Evolutionary conservation across 2,113 vertebrate genomes (phyloP).

Genomic region (Sander vitreus): DNA sequence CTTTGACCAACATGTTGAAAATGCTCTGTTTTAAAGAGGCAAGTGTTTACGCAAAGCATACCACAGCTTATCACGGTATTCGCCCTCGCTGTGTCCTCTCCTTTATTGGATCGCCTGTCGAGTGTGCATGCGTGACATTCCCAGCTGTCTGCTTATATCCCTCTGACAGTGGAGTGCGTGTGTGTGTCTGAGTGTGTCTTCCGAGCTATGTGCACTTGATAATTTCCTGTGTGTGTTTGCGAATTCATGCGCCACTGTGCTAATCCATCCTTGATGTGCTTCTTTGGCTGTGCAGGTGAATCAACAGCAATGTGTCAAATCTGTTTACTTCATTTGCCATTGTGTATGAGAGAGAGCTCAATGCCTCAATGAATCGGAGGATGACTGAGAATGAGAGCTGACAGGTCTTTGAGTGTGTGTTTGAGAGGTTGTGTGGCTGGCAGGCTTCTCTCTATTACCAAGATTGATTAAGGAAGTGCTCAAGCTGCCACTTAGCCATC

Average conservation of each 20-base stretch:
- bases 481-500: constrained; percentile 75
- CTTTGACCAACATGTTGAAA: constrained; percentile 8
- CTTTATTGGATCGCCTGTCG: constrained; percentile 55
- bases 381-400: constrained; percentile 60
- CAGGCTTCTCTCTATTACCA: constrained; percentile 72
- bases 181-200: constrained; percentile 12
- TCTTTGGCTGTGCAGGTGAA: constrained; percentile 55
- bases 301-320: constrained; percentile 54
- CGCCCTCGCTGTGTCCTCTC: constrained; percentile 57
- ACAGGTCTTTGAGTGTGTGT: constrained; percentile 53
- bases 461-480: constrained; percentile 81
- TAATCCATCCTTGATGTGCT: constrained; percentile 56
- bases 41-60: constrained; percentile 46
- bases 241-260: constrained; percentile 36
- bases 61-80: constrained; percentile 57
- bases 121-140: constrained; percentile 68
- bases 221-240: constrained; percentile 40
- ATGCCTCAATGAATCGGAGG: constrained; percentile 36
- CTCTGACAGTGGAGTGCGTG: constrained; percentile 34
- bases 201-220: not conserved
- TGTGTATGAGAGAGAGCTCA: constrained; percentile 31
- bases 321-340: constrained; percentile 58
- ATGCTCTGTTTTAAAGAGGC: constrained; percentile 23
- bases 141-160: constrained; percentile 70
- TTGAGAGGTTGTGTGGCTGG: constrained; percentile 18